Evolutionary conservation across 2,888 invertebrate species (phyloP).

Genomic region (Euzophera pinguis): DNA sequence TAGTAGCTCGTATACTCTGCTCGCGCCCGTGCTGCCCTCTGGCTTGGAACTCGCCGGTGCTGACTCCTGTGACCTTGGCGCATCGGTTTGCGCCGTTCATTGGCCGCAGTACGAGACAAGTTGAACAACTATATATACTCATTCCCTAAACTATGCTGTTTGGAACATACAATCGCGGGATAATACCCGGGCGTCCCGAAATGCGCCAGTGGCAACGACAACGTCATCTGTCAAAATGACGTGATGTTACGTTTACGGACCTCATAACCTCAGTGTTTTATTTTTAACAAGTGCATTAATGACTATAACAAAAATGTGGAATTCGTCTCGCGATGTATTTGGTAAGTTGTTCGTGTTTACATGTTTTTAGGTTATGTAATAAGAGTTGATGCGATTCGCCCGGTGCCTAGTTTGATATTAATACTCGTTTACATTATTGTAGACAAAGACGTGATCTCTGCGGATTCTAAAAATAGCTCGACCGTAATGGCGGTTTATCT

Average conservation of each 20-base stretch:
- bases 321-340: slow-evolving; percentile 42
- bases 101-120: slow-evolving; percentile 66
- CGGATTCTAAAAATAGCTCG: slow-evolving; percentile 72
- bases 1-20: slow-evolving; percentile 51
- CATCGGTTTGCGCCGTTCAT: slow-evolving; percentile 65
- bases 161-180: slow-evolving; percentile 39
- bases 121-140: slow-evolving; percentile 41
- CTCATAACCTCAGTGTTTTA: slow-evolving; percentile 58
- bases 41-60: slow-evolving; percentile 40
- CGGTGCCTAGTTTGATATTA: slow-evolving; percentile 50
- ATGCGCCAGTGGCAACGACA: slow-evolving; percentile 50
- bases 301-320: slow-evolving; percentile 55
- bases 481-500: slow-evolving; percentile 72
- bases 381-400: slow-evolving; percentile 48
- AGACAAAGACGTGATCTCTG: slow-evolving; percentile 76
- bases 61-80: slow-evolving; percentile 66
- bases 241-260: slow-evolving; percentile 49
- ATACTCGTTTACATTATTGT: slow-evolving; percentile 67
- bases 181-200: slow-evolving; percentile 41
- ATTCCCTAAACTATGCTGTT: slow-evolving; percentile 62
- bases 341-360: slow-evolving; percentile 51
- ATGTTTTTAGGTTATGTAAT: slow-evolving; percentile 57
- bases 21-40: slow-evolving; percentile 55
- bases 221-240: slow-evolving; percentile 72
- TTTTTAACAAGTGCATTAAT: slow-evolving; percentile 44